Evolutionary conservation across 2,113 vertebrate genomes (phyloP), one percentile per base, ranked within the genome.

Genomic region (Clarias magur): DNA sequence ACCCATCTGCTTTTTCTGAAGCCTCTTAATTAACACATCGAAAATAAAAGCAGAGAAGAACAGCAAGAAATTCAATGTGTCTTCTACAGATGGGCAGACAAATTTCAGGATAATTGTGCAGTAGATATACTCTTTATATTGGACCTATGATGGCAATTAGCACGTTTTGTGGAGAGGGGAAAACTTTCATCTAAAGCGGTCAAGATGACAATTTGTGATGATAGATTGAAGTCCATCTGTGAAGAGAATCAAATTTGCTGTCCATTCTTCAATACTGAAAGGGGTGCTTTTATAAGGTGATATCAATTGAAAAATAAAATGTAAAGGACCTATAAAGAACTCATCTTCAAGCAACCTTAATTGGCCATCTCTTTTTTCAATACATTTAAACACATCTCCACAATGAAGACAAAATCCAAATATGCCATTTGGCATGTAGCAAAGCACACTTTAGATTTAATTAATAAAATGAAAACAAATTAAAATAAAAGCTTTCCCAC

Each of bases 1-100:
- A 92, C 94, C 95, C 95, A 96, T 96, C 95, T 96, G 95, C 94
- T 95, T 95, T 93, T 95, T 95, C 94, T 95, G 94, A 94, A 94
- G 95, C 94, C 94, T 95, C 94, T 95, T 95, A 94, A 95, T 94
- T 92, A 95, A 95, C 93, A 93, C 93, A 93, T 94, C 91, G 90
- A 93, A 95, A 94, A 94, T 94, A 93, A 95, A 95, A 94, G 95
- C 91, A 76, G 91, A 93, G 93, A 93, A 94, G 93, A 92, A 91
- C 89, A 94, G 83, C 93, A 92, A 94, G 92, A 90, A 93, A 93
- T 94, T 94, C 93, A 95, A 95, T 95, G 89, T 91, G 90, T 93
- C 92, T 92, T 92, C 92, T 92, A 93, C 94, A 95, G 95, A 96
- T 95, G 95, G 94, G 91, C 94, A 93, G 92, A 93, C 90, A 94